Base-by-base conservation (phyloP, 2,888 invertebrate species). In the Geophilus truncorum region DNA sequence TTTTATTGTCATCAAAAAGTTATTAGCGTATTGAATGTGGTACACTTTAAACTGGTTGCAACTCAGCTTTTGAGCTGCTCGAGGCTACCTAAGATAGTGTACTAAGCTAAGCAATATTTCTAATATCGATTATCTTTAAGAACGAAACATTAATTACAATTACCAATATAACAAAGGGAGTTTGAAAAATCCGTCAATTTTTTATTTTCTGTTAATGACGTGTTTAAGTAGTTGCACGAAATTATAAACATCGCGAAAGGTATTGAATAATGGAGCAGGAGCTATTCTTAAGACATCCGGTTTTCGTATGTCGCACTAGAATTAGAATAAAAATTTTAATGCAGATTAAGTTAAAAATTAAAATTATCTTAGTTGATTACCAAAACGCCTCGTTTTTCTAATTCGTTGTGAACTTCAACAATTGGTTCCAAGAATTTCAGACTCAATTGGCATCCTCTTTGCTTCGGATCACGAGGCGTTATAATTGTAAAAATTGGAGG, bases 391-490 rank as follows among this genome's bases (percentile, higher is more conserved):
- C 88, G 83, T 81, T 87, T 87, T 82, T 86, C 85, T 21, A 90
- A 84, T 82, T 89, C 87, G 25, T 85, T 81, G 83, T 87, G 88
- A 28, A 90, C 86, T n/a, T 84, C 78, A 7, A 85, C 84, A 6
- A 89, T 85, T 18, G 87, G 85, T 51, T 86, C 83, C 15, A 86
- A 86, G 84, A 90, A 89, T 28, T 85, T 85, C 70, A 90, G 83
- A 1, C 90, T 90, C 32, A 90, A 85, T 83, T 90, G 90, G 78
- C 88, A 87, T 4, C 90, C 90, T 80, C 90, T 83, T 83, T 89
- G 86, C 4, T 85, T 85, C 1, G 89, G 88, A 83, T 90, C 87
- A 18, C 84, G 82, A 0, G 90, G 90, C 0, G 90, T 90, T 25
- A 90, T 86, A 34, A 90, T 88, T 10, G 86, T 85, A 2, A 84